phyloP scores from a whole-genome alignment of 2,888 invertebrate species.

The Ormyrus nitidulus region DNA sequence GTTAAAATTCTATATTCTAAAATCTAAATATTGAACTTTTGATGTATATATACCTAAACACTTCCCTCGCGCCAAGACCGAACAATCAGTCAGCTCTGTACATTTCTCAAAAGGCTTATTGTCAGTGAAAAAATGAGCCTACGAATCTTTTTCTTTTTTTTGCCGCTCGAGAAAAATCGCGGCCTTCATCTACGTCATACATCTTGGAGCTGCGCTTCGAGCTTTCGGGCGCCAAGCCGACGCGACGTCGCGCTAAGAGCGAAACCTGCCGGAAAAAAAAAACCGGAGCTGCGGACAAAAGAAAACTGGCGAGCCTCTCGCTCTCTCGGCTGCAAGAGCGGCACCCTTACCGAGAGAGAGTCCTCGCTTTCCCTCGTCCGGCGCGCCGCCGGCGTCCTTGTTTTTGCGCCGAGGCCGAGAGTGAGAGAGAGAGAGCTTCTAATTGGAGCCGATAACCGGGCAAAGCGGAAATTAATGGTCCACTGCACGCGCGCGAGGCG shows the following conservation, averaged over 20 bases:
- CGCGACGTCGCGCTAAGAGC: not conserved
- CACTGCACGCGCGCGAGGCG: not conserved
- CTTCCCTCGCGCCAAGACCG: too few relatives aligned
- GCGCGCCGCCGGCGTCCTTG: not conserved
- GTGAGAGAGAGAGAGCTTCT: not conserved
- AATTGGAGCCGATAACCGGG: constrained; percentile 33
- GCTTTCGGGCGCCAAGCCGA: not conserved
- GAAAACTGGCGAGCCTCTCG: too few relatives aligned
- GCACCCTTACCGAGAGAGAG: not conserved
- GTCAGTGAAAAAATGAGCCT: not conserved
- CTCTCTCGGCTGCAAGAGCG: too few relatives aligned
- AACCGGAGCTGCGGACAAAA: too few relatives aligned
- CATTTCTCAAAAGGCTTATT: not conserved
- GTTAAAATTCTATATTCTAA: too few relatives aligned
- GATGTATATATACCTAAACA: too few relatives aligned
- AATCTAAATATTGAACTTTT: too few relatives aligned
- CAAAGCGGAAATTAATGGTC: constrained; percentile 44
- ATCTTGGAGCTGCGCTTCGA: constrained; percentile 2
- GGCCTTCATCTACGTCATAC: not conserved
- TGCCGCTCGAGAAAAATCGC: constrained; percentile 2
- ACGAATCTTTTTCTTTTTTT: not conserved
- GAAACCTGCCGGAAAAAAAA: not conserved
- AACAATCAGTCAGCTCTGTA: too few relatives aligned
- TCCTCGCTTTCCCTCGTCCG: not conserved
- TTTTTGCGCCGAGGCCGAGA: not conserved